Evolutionary conservation across 2,113 vertebrate genomes (phyloP), one percentile per base, ranked within the genome.

Genomic region (Chloebia gouldiae): DNA sequence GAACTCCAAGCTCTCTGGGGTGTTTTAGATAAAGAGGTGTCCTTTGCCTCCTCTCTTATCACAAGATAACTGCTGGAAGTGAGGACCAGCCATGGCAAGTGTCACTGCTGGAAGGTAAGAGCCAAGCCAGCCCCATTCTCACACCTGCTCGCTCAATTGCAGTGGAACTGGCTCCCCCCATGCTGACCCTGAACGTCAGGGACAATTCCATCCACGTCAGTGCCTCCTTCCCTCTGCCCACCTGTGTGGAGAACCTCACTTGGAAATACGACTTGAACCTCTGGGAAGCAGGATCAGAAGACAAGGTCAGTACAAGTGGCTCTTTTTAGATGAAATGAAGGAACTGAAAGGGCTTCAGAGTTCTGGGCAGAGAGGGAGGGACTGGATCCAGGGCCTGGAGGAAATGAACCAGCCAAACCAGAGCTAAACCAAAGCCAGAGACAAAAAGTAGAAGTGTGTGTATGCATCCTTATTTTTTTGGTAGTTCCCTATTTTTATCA

Each of bases 81-180:
- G 39, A 27, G 61, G 57, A 9, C 2, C 76, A 44, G 75, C 15
- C 30, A 20, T 24, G 64, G 73, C 0, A 45, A 60, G 37, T 31
- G 23, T 37, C 10, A 7, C 10, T 86, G 63, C 30, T 35, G 44
- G 81, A 6, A 76, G 75, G 59, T n/a, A 10, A 31, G 40, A 51
- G 37, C 47, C 56, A 15, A 44, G 15, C 10, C 12, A 84, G 45
- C 15, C 11, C 45, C 47, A 0, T 5, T 27, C 69, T 95, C 63
- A 84, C 1, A 0, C 33, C 27, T 92, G 65, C 15, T 80, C n/a
- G 0, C 35, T 56, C 42, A 0, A 3, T 72, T 87, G 6, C 84
- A 97, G 97, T 97, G 95, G 82, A 96, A 27, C 64, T 96, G 70
- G 96, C 95, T 72, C 95, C 97, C 7, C 97, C 97, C 0, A 30